Evolutionary conservation across 2,113 vertebrate genomes (phyloP).

Genomic region (Rhynchomys soricoides): DNA sequence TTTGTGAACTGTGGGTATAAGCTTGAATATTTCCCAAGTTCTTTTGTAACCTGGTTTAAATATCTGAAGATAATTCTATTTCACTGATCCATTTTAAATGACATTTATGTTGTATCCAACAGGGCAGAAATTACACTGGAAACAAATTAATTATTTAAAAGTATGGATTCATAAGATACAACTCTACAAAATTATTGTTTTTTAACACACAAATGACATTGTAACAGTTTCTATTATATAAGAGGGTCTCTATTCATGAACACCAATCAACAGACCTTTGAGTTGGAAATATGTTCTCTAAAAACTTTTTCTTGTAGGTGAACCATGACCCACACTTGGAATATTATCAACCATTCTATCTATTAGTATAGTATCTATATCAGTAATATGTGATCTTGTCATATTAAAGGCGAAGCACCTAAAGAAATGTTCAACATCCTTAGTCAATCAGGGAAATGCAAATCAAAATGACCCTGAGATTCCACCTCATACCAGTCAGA

Average conservation of each 20-base stretch:
- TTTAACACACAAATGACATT: too few species aligned
- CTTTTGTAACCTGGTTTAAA: background rate
- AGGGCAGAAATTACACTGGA: background rate
- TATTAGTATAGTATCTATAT: background rate
- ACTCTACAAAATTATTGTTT: background rate
- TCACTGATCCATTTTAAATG: background rate
- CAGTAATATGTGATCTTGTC: background rate
- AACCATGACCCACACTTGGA: background rate
- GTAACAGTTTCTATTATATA: background rate
- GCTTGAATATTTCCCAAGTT: background rate
- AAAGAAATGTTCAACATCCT: too few species aligned
- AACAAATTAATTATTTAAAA: background rate
- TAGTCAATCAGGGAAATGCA: too few species aligned
- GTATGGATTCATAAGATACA: background rate
- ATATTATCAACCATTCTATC: background rate
- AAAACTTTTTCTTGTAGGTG: background rate
- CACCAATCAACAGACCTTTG: background rate
- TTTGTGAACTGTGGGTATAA: background rate
- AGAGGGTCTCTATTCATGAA: background rate
- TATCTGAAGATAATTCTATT: background rate
- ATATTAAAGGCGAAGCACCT: background rate
- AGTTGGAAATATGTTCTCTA: background rate
- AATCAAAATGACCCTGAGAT: too few species aligned
- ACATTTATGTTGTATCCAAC: background rate
- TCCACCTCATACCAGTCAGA: too few species aligned